A percentile compares a stretch with the other conserved stretches of the same genome.
Evolutionary conservation across 2,888 invertebrate species (phyloP).

Genomic region (Danaus chrysippus): DNA sequence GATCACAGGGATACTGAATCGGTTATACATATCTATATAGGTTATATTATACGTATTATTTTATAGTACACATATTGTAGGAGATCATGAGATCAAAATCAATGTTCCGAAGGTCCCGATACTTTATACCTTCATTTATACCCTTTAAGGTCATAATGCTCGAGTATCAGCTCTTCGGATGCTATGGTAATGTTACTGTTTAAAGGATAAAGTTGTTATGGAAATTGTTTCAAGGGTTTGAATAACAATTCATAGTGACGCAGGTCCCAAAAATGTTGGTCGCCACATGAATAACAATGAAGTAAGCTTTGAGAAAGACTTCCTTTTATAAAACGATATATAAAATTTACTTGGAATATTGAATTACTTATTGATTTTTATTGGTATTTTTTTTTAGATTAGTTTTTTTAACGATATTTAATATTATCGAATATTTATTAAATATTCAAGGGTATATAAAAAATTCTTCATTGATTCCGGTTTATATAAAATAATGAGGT

Average conservation of each 20-base stretch:
- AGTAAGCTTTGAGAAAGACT: not conserved
- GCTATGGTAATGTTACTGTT: not conserved
- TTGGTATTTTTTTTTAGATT: no score
- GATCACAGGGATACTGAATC: not conserved
- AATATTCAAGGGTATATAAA: no score
- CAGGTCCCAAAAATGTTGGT: not conserved
- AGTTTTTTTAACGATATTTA: no score
- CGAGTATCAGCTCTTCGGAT: no score
- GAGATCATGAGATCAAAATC: no score
- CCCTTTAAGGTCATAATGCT: no score
- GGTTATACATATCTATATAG: not conserved
- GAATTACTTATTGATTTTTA: no score
- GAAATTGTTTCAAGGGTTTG: not conserved
- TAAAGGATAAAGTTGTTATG: not conserved
- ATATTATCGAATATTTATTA: no score
- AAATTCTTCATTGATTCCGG: no score
- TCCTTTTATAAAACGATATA: not conserved
- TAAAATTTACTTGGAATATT: not conserved
- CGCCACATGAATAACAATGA: not conserved
- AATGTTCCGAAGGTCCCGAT: not conserved
- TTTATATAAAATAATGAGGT: no score
- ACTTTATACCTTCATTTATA: not conserved
- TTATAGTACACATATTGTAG: not conserved
- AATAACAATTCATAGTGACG: not conserved
- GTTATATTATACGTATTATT: not conserved